Percentiles rank a stretch among this genome's conserved stretches.
These are phyloP conservation scores for Pholis gunnellus DNA, from an alignment of 2,113 vertebrate genomes.

Conservation along the genomic window DNA sequence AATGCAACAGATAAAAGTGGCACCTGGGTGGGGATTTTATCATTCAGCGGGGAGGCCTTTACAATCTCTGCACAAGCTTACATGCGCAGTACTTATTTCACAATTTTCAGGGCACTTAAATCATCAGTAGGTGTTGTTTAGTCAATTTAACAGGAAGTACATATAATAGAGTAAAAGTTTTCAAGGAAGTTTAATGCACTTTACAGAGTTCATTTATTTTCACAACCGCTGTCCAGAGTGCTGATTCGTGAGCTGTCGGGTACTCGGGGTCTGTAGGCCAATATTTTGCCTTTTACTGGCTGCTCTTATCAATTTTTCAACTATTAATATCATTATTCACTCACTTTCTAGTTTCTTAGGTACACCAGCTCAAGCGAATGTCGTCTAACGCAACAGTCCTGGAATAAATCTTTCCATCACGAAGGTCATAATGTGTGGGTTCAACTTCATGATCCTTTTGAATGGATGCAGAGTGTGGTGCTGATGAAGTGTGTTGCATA, in stretches of 20 bases:
- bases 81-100: slow-evolving; percentile 1
- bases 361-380: background rate
- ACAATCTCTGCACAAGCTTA: slow-evolving; percentile 32
- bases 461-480: background rate
- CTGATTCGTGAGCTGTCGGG: slow-evolving; percentile 28
- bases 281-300: background rate
- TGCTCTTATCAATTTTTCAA: background rate
- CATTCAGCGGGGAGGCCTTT: slow-evolving; percentile 37
- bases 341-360: background rate
- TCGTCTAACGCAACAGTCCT: background rate
- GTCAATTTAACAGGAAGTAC: background rate
- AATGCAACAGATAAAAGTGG: slow-evolving; percentile 58
- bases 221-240: slow-evolving; percentile 7
- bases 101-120: background rate
- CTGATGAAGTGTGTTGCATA: background rate
- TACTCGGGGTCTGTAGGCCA: background rate
- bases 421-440: background rate
- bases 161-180: background rate
- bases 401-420: background rate
- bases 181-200: background rate
- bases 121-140: background rate
- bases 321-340: background rate
- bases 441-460: background rate
- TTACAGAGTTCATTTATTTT: background rate
- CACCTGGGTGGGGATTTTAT: slow-evolving; percentile 53